Base-by-base conservation (phyloP, 2,888 invertebrate species). In the Athrips mouffetella region DNA sequence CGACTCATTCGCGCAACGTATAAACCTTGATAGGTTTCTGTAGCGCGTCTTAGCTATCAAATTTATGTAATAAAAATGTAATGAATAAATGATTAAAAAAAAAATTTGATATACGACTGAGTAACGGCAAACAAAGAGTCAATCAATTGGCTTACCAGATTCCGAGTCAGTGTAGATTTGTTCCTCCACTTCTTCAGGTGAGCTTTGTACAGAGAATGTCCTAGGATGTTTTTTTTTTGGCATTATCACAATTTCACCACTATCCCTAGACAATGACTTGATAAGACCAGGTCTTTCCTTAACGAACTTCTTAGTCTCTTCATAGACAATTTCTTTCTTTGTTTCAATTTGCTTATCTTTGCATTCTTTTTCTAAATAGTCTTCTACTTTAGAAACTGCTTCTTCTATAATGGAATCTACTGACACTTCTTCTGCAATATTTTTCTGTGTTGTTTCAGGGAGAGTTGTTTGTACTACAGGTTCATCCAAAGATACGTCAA, bases 111-210 rank as follows among this genome's bases (percentile, higher is more conserved):
- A n/a, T n/a, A n/a, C n/a, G n/a, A n/a, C n/a, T n/a, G n/a, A n/a
- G n/a, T n/a, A n/a, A n/a, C n/a, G n/a, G n/a, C n/a, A n/a, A n/a
- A n/a, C n/a, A n/a, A n/a, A n/a, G n/a, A n/a, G n/a, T n/a, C n/a
- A n/a, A n/a, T n/a, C 10, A 25, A n/a, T n/a, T n/a, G 3, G 37
- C 47, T 48, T 65, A 89, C 89, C 89, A 53, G 89, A 89, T 76
- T 89, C 89, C 2, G 89, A 89, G 62, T 89, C 89, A 27, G 89
- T 88, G 48, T 89, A 89, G 53, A 89, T 89, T 54, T 89, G 89
- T 61, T 89, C 89, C 63, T 89, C 89, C 18, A 89, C 80, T 76
- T 89, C 89, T 50, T 89, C 89, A 1, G 89, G 89, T 10, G 89
- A 89, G 61, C 89, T 89, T 64, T 89, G 89, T 2, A 89, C 89